phyloP scores from a whole-genome alignment of 2,113 vertebrate species.

The Pomatostomus ruficeps region DNA sequence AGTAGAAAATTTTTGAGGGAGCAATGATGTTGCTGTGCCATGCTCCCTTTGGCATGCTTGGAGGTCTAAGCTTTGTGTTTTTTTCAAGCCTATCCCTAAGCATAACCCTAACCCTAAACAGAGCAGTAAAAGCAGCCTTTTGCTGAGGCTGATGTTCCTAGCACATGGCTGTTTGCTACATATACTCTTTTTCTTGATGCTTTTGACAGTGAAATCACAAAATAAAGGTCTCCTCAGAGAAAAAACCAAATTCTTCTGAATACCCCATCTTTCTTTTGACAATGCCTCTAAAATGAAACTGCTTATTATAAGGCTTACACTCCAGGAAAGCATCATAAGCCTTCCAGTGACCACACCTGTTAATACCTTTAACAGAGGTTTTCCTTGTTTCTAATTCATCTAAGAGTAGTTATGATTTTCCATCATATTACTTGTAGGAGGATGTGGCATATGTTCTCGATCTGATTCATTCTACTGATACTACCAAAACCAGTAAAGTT shows the following conservation, averaged over 20 bases:
- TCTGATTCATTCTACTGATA: not conserved
- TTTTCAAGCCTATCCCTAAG: not conserved
- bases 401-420: not conserved
- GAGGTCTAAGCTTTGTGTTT: not conserved
- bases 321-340: not conserved
- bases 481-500: not conserved
- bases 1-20: not conserved
- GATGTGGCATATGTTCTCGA: not conserved
- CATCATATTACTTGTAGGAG: not conserved
- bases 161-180: not conserved
- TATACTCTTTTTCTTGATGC: not conserved
- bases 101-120: fast-evolving
- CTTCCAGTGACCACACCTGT: not conserved
- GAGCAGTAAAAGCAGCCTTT: not conserved
- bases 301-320: not conserved
- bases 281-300: not conserved
- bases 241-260: not conserved
- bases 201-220: not conserved
- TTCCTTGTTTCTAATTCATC: not conserved
- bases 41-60: not conserved
- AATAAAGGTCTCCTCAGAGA: not conserved
- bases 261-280: not conserved
- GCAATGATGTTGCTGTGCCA: not conserved
- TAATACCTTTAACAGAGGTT: not conserved
- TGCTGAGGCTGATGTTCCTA: not conserved